Evolutionary conservation across 2,888 invertebrate species (phyloP).

Genomic region (Ommatoiulus sabulosus): DNA sequence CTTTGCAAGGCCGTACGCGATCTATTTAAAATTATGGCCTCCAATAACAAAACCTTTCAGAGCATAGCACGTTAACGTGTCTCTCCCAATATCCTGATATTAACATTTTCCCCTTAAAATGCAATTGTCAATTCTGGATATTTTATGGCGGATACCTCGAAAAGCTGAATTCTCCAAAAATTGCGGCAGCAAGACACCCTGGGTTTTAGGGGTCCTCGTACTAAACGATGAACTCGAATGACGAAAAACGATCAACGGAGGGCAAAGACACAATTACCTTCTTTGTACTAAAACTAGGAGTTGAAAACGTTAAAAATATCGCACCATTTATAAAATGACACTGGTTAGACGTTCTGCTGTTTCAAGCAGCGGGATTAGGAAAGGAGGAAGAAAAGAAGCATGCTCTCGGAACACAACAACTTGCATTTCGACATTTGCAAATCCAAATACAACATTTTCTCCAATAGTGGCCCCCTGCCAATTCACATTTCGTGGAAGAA

Average conservation of each 20-base stretch:
- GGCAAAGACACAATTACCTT: background rate
- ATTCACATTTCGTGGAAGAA: no score
- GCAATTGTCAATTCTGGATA: no score
- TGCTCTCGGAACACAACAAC: background rate
- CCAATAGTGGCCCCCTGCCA: background rate
- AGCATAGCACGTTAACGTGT: no score
- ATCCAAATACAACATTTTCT: no score
- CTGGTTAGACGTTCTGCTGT: constrained; percentile 13
- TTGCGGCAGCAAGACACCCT: background rate
- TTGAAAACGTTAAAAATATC: constrained; percentile 8
- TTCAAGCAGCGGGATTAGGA: background rate
- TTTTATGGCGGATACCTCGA: no score
- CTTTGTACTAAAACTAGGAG: constrained; percentile 16
- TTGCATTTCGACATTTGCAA: background rate
- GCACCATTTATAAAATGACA: constrained; percentile 43
- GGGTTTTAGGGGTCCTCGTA: background rate
- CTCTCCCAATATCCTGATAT: no score
- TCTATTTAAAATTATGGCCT: no score
- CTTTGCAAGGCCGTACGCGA: no score
- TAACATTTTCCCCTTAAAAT: no score
- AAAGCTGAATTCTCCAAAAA: background rate
- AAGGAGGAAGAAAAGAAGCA: background rate
- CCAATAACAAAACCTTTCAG: no score
- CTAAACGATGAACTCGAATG: background rate
- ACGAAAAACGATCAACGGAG: background rate